Evolutionary conservation across 2,888 invertebrate species (phyloP), one percentile per base, ranked within the genome.

Genomic region (Dynastes grantii): DNA sequence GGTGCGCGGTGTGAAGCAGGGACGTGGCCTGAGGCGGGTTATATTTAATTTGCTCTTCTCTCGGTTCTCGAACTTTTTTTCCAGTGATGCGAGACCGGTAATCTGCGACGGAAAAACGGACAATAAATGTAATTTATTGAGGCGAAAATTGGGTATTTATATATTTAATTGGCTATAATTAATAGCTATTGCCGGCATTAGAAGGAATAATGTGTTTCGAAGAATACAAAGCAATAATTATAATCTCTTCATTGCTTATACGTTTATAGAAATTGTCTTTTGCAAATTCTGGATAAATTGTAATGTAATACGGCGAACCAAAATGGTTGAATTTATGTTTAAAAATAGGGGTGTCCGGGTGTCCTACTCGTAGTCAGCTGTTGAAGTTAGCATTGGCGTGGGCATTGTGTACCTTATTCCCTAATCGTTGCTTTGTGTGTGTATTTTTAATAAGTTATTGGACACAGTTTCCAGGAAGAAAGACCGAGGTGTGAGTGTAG

Each of bases 81-180:
- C 29, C 32, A 5, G 5, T 32, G 32, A 32, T 63, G 2, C 32
- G 13, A 16, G 29, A 29, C 13, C 40, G 45, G 16, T 67, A 67
- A 67, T 67, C 65, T 45, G 32, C 32, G 65, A 16, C 13, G 45
- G 45, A 45, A 22, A 45, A 45, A 6, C 65, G 22, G 65, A 40
- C 65, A 67, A 67, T 40, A 40, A 40, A 67, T 67, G 45, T 67
- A 67, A 67, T 67, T 67, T 67, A 67, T 67, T 67, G 45, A 67
- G 13, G 65, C 45, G 65, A 67, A 67, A 67, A 67, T 67, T 67
- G 45, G 6, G n/a, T 67, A 67, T 67, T 67, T 67, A 67, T 40
- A 4, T 6, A 67, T 45, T 67, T 67, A 67, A 67, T 67, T 67
- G 16, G 65, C 22, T 40, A 67, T 45, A 67, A 67, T 67, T 45